Evolutionary conservation across 2,113 vertebrate species (phyloP).

Genomic region (Poeciliopsis retropinna): DNA sequence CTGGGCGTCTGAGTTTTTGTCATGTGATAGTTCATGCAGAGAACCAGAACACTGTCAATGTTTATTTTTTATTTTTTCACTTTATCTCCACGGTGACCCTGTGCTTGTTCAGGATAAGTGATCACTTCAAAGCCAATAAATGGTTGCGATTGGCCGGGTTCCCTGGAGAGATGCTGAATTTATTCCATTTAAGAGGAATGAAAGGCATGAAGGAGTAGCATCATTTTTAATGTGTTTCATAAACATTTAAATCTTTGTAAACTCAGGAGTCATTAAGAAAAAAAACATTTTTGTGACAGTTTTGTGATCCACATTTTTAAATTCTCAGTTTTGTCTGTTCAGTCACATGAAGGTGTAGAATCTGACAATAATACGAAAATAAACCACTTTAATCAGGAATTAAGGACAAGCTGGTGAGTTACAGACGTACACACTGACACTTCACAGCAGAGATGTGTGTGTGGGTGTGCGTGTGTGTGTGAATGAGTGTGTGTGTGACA

Average conservation of each 20-base stretch:
- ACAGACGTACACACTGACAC: constrained; percentile 10
- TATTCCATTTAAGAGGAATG: too few species aligned
- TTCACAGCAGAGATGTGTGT: constrained; percentile 29
- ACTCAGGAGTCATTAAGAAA: background rate
- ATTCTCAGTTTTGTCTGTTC: constrained; percentile 2
- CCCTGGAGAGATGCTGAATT: too few species aligned
- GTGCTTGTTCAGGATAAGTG: too few species aligned
- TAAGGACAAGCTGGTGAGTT: constrained; percentile 26
- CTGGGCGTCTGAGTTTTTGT: too few species aligned
- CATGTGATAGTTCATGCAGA: too few species aligned
- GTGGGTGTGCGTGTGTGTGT: constrained; percentile 24
- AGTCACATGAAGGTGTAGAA: constrained; percentile 4
- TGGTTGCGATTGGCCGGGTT: too few species aligned
- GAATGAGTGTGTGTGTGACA: constrained; percentile 25
- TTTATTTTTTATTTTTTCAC: too few species aligned
- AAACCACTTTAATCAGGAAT: constrained; percentile 46
- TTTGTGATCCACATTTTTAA: background rate
- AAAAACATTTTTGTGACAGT: background rate
- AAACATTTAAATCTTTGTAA: background rate
- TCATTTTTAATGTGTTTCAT: too few species aligned
- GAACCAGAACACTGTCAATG: too few species aligned
- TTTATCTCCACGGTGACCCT: too few species aligned
- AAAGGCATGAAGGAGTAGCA: too few species aligned
- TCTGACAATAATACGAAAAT: constrained; percentile 25
- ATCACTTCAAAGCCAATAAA: too few species aligned